phyloP scores from a whole-genome alignment of 2,797 vertebrate species.

The Chiroxiphia lanceolata region DNA sequence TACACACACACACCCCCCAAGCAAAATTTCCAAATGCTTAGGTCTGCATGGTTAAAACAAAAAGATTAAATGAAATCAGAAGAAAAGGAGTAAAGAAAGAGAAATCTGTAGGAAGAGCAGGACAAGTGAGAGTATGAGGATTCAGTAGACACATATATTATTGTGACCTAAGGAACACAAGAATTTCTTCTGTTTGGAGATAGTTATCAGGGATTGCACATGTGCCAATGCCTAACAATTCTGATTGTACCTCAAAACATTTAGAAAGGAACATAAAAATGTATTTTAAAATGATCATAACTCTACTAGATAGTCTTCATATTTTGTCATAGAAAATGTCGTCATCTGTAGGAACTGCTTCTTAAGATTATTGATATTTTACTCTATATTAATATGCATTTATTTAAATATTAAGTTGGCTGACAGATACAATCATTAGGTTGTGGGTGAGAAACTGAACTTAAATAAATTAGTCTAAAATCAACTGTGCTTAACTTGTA shows the following conservation, averaged over 20 bases:
- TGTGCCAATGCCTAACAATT: not conserved
- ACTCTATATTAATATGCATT: not conserved
- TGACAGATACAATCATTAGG: not conserved
- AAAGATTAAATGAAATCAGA: not conserved
- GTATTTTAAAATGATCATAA: not conserved
- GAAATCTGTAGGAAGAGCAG: not conserved
- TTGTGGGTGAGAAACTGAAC: constrained; percentile 12
- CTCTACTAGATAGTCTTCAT: not conserved
- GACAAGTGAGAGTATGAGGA: fast-evolving
- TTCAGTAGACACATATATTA: not conserved
- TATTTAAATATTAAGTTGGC: not conserved
- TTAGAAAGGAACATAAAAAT: not conserved
- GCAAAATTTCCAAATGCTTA: not conserved
- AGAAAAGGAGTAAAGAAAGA: not conserved
- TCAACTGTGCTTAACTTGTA: constrained; percentile 5
- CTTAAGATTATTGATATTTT: not conserved
- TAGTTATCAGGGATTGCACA: not conserved
- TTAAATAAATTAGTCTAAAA: constrained; percentile 31
- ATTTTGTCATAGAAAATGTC: not conserved
- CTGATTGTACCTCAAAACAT: not conserved
- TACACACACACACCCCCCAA: not conserved
- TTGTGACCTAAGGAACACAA: not conserved
- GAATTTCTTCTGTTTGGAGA: not conserved
- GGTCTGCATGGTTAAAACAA: not conserved
- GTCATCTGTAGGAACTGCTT: not conserved